Percentiles rank a stretch among this genome's conserved stretches.
Conservation (phyloP, 2,113 vertebrate species). For the Heteronetta atricapilla region DNA sequence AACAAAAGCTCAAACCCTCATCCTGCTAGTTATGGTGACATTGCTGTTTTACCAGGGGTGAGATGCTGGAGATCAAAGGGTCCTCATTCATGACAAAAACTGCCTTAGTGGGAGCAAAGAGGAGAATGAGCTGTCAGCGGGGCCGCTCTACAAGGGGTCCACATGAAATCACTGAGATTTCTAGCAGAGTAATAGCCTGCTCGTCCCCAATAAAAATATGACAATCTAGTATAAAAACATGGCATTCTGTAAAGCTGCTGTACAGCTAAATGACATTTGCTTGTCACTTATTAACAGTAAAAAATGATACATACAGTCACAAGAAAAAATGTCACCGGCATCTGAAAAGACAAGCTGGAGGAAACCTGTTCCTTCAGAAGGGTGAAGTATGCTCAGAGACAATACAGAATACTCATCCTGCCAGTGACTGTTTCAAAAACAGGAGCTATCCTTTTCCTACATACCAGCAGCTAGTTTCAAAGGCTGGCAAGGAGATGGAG, state of each 20-base stretch:
- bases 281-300: background rate
- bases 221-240: background rate
- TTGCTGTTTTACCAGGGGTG: background rate
- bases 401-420: background rate
- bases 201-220: background rate
- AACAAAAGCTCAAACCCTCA: background rate
- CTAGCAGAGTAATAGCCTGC: background rate
- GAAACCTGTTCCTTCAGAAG: background rate
- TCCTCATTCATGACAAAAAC: background rate
- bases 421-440: background rate
- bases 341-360: background rate
- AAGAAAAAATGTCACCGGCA: background rate
- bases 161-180: background rate
- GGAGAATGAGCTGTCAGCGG: background rate
- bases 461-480: background rate
- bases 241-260: background rate
- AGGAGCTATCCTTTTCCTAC: background rate
- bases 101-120: background rate
- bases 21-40: background rate
- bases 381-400: background rate
- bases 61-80: conserved; percentile 12
- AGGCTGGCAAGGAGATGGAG: background rate
- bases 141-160: background rate
- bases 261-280: background rate
- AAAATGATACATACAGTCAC: background rate